A percentile compares a stretch with the other conserved stretches of the same genome.
These are phyloP conservation scores for Biston stratarius DNA, from an alignment of 2,888 invertebrate species.

Conservation along the genomic window DNA sequence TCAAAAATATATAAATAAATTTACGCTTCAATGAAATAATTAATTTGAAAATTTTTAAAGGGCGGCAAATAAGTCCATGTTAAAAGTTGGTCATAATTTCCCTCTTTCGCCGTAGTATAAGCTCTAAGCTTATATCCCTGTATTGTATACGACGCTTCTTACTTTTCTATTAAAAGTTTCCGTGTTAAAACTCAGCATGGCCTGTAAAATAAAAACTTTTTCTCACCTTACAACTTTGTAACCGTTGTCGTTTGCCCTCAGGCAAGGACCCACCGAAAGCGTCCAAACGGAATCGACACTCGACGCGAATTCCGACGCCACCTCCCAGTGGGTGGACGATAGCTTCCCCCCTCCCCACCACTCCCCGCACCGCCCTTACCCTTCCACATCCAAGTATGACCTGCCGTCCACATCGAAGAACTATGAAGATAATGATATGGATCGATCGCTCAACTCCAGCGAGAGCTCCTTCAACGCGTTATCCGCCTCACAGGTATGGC, in stretches of 20 bases:
- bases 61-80: too few relatives aligned
- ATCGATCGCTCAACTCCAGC: slow-evolving; percentile 75
- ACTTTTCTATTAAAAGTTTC: too few relatives aligned
- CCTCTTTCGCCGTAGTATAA: too few relatives aligned
- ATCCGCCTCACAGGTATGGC: slow-evolving; percentile 58
- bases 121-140: too few relatives aligned
- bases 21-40: too few relatives aligned
- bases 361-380: slow-evolving; percentile 64
- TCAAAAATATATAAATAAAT: too few relatives aligned
- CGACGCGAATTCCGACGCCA: slow-evolving; percentile 76
- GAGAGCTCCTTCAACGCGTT: slow-evolving; percentile 80
- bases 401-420: slow-evolving; percentile 73
- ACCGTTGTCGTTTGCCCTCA: slow-evolving; percentile 31
- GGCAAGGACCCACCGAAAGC: slow-evolving; percentile 50
- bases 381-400: slow-evolving; percentile 68
- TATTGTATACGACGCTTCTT: too few relatives aligned
- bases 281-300: slow-evolving; percentile 70
- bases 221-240: neutral
- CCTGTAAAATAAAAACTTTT: neutral
- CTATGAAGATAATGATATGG: slow-evolving; percentile 78
- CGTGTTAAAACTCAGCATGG: too few relatives aligned
- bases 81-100: too few relatives aligned
- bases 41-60: too few relatives aligned
- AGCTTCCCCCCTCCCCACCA: slow-evolving; percentile 78
- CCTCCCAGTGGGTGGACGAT: slow-evolving; percentile 84